Evolutionary conservation across 2,797 vertebrate species (phyloP).

Genomic region (Poecilia picta): DNA sequence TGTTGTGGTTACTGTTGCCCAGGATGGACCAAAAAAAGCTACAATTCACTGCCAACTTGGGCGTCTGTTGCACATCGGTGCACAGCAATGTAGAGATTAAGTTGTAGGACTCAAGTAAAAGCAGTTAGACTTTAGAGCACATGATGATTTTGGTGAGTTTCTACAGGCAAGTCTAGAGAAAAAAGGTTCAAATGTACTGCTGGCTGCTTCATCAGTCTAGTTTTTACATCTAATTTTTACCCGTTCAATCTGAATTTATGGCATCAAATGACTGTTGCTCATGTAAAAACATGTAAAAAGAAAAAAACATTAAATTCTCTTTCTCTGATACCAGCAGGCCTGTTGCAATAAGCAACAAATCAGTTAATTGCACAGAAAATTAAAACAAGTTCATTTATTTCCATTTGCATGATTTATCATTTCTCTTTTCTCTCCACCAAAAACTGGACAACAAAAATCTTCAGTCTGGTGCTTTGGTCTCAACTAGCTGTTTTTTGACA

Average conservation of each 20-base stretch:
- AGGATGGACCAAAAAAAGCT: slow-evolving; percentile 42
- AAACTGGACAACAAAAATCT: neutral
- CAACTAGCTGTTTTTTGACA: too few species aligned
- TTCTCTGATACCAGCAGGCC: neutral
- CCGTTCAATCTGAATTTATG: neutral
- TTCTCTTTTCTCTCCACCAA: too few species aligned
- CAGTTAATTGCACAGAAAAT: too few species aligned
- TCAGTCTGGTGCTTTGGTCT: too few species aligned
- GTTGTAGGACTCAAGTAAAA: neutral
- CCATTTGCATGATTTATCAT: too few species aligned
- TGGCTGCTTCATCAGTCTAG: neutral
- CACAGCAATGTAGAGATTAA: slow-evolving; percentile 5
- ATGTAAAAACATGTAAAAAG: neutral
- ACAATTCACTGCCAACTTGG: slow-evolving; percentile 17
- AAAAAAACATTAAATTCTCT: neutral
- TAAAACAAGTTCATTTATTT: too few species aligned
- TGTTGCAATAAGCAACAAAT: too few species aligned
- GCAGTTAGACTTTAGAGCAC: neutral
- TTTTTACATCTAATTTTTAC: neutral
- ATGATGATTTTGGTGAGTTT: neutral
- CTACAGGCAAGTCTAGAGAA: neutral
- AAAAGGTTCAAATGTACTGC: neutral
- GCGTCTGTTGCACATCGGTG: slow-evolving; percentile 1
- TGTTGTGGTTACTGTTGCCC: slow-evolving; percentile 74
- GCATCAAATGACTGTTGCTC: neutral